Base-by-base conservation (phyloP, 2,888 invertebrate genomes). In the Poecilobothrus nobilitatus region DNA sequence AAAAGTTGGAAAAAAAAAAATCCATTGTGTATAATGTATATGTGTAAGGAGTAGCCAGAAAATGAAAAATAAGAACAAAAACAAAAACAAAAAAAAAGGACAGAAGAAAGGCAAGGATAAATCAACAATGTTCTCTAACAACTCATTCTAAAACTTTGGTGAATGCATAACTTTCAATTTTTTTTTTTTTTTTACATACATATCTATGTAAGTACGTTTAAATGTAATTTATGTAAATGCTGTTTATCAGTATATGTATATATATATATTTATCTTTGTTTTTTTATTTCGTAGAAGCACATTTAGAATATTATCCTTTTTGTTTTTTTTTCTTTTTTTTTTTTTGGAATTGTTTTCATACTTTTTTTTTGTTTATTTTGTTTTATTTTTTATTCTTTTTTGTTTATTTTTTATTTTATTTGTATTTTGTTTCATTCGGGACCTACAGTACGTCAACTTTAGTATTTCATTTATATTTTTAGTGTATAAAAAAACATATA, bases 381-480 rank as follows among this genome's bases (percentile, higher is more conserved):
- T 44, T 44, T 15, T 44, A 7, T 10, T 37, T 37, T 37, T 37
- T 37, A 6, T 37, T 37, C 10, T 37, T 5, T 12, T 53, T 53
- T 53, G 1, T 53, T 53, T 18, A 12, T 4, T 18, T 18, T 53
- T 53, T 18, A 1, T 53, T 9, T 53, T 53, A 18, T 53, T 15
- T 53, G 2, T 18, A 4, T 18, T 53, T n/a, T 2, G n/a, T 12
- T 41, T 8, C 9, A 41, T 53, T 53, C 53, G 53, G 53, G 53
- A 53, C 53, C 53, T 53, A 53, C 53, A 53, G 53, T 53, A 53
- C 53, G n/a, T 53, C 53, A 53, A 53, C 53, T 53, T 53, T 53
- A n/a, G 53, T 53, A 53, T 53, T n/a, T 53, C n/a, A 53, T 53
- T 12, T 12, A 41, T 27, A 8, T 41, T 12, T 15, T 41, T 41